Percentiles rank a stretch among this genome's conserved stretches.
These are phyloP conservation scores for Aphrocallistes beatrix DNA, from an alignment of 37 sponge, comb jelly and placozoan species.

Conservation along the genomic window DNA sequence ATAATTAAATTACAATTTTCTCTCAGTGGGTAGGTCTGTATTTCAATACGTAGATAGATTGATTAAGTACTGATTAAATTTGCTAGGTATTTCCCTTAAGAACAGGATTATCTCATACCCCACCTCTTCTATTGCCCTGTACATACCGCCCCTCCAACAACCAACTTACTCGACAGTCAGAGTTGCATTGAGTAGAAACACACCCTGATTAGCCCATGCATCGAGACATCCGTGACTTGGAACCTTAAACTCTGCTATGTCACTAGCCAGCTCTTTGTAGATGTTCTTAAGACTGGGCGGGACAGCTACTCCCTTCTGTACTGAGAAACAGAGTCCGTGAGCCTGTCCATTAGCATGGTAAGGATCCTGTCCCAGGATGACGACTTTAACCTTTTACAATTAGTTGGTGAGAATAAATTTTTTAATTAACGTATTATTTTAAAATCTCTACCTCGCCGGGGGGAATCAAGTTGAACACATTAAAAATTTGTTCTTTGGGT, in stretches of 20 bases:
- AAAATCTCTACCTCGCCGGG: background rate
- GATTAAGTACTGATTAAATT: too few relatives aligned
- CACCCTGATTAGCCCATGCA: constrained; percentile 93
- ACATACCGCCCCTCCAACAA: too few relatives aligned
- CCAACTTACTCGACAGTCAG: constrained; percentile 57
- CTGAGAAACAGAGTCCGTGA: constrained; percentile 93
- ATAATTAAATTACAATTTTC: too few relatives aligned
- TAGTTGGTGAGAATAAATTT: too few relatives aligned
- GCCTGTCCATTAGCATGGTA: constrained; percentile 91
- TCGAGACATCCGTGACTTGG: constrained; percentile 81
- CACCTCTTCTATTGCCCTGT: too few relatives aligned
- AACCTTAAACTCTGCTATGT: constrained; percentile 56
- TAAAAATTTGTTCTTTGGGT: constrained; percentile 10
- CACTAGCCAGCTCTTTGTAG: constrained; percentile 65
- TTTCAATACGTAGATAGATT: too few relatives aligned
- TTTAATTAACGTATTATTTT: background rate
- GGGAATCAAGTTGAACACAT: background rate
- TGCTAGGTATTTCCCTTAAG: too few relatives aligned
- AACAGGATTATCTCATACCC: too few relatives aligned
- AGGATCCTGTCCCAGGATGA: constrained; percentile 96
- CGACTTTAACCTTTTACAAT: constrained; percentile 65
- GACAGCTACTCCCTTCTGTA: constrained; percentile 46
- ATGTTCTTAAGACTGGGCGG: constrained; percentile 89
- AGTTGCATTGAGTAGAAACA: constrained; percentile 87
- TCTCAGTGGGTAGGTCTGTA: too few relatives aligned